Base-by-base conservation (phyloP, 2,888 invertebrate species). In the Callimorpha dominula region DNA sequence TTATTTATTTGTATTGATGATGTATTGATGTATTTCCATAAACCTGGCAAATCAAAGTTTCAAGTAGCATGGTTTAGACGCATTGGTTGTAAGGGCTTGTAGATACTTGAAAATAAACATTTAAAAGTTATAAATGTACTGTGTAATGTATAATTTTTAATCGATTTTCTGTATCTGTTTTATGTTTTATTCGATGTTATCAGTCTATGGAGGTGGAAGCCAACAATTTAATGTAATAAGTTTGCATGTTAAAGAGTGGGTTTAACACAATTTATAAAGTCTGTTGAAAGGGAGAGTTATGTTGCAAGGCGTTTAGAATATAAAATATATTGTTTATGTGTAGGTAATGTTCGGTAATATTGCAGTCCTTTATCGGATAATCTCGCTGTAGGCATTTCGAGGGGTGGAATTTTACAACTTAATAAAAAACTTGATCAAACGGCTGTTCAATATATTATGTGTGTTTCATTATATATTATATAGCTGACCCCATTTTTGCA, bases 161-260 rank as follows among this genome's bases (percentile, higher is more conserved):
- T 11, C 5, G 31, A 60, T 20, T 11, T 20, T 20, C 57, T 12
- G 12, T 57, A 57, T 57, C 20, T 57, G 20, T 57, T 57, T 57
- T 57, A 60, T 60, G 60, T 14, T 31, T 31, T 14, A 14, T 7
- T 14, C 14, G 31, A 60, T 31, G 31, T 60, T 60, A 60, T 60
- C 60, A 4, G 11, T 65, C 70, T 70, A 75, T 60, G 73, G 74
- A 72, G 67, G 20, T 65, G 50, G n/a, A 75, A 74, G 70, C 43
- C 49, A 68, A 73, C 20, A 74, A 81, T 74, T 74, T 62, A 14
- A 60, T 14, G 11, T 42, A 42, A 67, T 67, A 52, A 42, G 52
- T 67, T 67, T 40, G 65, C 31, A 49, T 20, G 9, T 15, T 71
- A 71, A 71, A 65, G 40, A 71, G 49, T 66, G 66, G 60, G 60